Base-by-base conservation (phyloP, 1,140 invertebrate species). In the Meloidogyne exigua region DNA sequence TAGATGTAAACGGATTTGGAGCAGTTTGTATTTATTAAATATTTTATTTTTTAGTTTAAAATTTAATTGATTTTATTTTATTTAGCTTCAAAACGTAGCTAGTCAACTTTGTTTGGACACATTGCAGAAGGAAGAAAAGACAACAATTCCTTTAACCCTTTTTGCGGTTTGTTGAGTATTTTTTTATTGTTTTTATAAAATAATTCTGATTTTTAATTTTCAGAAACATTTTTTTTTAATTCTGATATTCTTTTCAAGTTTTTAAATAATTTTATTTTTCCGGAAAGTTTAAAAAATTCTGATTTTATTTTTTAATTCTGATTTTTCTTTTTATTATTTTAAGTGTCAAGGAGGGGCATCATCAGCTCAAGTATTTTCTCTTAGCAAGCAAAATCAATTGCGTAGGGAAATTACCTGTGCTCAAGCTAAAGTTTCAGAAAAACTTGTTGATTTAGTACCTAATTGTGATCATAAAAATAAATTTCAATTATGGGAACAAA, bases 1-100 rank as follows among this genome's bases (percentile, higher is more conserved):
- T 57, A 57, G 49, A 95, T 85, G 92, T 92, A 2, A 87, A 89
- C 64, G 92, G 91, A 12, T 94, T 92, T 88, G 94, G 94, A 76
- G 88, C 89, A 83, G 91, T 88, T 42, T 76, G 76, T 36, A 9
- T 94, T 70, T 62, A 44, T 11, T 25, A 44, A 21, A 25, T 21
- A 36, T 3, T 32, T 32, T 15, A 25, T 68, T 76, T 18, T 32
- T 65, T 32, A n/a, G 68, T 11, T 32, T 18, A 65, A 26, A 9
- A 7, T 49, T n/a, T 32, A 25, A 28, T n/a, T n/a, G 15, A 66
- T 28, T 4, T 18, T 10, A 36, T 18, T 15, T 44, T 75, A 39
- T 65, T 84, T 67, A 85, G 79, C 75, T 86, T 23, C 68, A 75
- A 1, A 85, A 80, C 39, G 68, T 82, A 23, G 78, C 82, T 15